A percentile compares a stretch with the other conserved stretches of the same genome.
phyloP scores from a whole-genome alignment of 1,140 invertebrate species.

The Bombus balteatus region DNA sequence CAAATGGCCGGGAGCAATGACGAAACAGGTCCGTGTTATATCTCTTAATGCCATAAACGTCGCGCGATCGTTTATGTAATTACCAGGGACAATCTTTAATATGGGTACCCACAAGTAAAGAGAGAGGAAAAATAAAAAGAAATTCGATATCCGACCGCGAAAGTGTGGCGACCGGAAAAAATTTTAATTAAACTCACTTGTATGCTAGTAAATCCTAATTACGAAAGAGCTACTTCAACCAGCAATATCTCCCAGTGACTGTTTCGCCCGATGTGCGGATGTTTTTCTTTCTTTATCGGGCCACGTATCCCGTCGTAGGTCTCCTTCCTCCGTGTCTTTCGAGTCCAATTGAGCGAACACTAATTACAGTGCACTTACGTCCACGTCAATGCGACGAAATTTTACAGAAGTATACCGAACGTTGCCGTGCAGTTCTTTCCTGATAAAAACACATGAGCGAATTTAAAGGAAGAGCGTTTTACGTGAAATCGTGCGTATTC shows the following conservation, averaged over 20 bases:
- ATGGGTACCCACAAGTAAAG: not conserved
- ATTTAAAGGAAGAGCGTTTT: not conserved
- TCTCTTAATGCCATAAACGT: constrained; percentile 24
- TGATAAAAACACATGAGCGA: not conserved
- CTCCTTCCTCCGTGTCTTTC: not conserved
- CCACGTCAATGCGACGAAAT: constrained; percentile 20
- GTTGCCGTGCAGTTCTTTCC: not conserved
- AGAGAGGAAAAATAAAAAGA: not conserved
- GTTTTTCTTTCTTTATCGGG: not conserved
- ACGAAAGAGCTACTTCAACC: constrained; percentile 4
- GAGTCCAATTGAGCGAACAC: constrained; percentile 22
- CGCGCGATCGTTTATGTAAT: not conserved
- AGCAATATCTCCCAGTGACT: not conserved
- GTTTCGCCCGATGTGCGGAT: not conserved
- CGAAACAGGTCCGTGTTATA: constrained; percentile 20
- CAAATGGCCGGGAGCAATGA: constrained; percentile 34
- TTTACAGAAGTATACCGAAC: not conserved
- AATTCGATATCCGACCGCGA: not conserved
- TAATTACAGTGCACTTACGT: constrained; percentile 14
- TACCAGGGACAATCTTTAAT: not conserved
- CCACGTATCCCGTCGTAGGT: not conserved
- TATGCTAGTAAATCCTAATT: constrained; percentile 32
- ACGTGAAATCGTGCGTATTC: too few species aligned
- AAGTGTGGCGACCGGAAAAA: constrained; percentile 6
- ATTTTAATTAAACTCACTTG: constrained; percentile 44